A percentile compares a stretch with the other conserved stretches of the same genome.
These are phyloP conservation scores for Drosophila insularis DNA, from an alignment of 1,140 invertebrate genomes.

Conservation along the genomic window DNA sequence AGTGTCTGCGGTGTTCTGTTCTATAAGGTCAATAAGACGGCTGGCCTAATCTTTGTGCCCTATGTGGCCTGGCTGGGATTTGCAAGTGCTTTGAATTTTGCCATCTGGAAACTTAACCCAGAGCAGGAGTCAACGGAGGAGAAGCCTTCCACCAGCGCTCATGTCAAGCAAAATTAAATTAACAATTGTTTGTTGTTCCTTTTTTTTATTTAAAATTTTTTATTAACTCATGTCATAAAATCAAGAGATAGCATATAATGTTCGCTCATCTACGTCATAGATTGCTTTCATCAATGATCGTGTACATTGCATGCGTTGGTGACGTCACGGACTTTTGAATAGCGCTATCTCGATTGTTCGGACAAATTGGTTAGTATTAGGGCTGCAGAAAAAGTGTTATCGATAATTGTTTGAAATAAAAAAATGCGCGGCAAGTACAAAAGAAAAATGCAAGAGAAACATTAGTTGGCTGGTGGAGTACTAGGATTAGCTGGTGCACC, in stretches of 20 bases:
- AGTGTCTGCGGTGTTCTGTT: constrained; percentile 87
- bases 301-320: not conserved
- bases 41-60: constrained; percentile 89
- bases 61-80: constrained; percentile 91
- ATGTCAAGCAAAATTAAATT: constrained; percentile 39
- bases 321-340: not conserved
- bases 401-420: constrained; percentile 39
- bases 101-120: constrained; percentile 66
- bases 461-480: constrained; percentile 44
- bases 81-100: constrained; percentile 83
- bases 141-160: constrained; percentile 34
- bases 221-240: constrained; percentile 25
- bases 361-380: constrained; percentile 17
- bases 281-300: not conserved
- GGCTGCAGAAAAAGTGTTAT: constrained; percentile 9
- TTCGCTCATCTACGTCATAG: not conserved
- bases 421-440: constrained; percentile 53
- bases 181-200: constrained; percentile 12
- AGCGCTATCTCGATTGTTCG: not conserved
- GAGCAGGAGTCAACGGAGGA: constrained; percentile 39
- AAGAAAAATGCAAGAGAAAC: constrained; percentile 2
- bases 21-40: constrained; percentile 86
- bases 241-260: not conserved
- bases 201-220: constrained; percentile 28
- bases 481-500: constrained; percentile 27